Evolutionary conservation across 2,113 vertebrate species (phyloP).

Genomic region (Pteruthius melanotis): DNA sequence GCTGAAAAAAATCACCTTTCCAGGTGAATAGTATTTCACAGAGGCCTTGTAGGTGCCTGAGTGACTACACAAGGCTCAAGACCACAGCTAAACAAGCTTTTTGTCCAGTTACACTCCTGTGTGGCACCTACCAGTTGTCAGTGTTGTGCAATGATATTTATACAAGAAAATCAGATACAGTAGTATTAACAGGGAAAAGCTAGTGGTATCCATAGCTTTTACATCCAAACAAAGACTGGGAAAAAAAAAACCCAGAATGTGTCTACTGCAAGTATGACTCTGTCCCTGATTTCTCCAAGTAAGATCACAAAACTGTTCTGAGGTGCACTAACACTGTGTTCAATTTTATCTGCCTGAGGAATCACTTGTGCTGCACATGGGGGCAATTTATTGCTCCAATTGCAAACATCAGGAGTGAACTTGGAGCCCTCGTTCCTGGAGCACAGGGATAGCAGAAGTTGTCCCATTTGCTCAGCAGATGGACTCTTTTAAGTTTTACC

Average conservation of each 20-base stretch:
- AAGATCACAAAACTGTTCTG: not conserved
- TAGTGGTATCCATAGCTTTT: not conserved
- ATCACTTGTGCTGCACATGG: not conserved
- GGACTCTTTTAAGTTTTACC: not conserved
- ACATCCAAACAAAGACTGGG: not conserved
- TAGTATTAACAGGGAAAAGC: not conserved
- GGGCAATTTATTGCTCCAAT: not conserved
- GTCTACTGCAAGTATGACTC: not conserved
- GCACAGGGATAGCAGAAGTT: not conserved
- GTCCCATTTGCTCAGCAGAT: not conserved
- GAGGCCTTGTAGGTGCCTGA: not conserved
- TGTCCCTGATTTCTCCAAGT: not conserved
- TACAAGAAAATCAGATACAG: not conserved
- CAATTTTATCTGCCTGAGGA: not conserved
- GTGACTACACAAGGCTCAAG: not conserved
- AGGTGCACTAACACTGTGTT: not conserved
- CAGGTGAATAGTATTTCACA: not conserved
- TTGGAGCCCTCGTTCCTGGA: not conserved
- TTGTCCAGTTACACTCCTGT: not conserved
- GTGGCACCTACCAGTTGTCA: not conserved
- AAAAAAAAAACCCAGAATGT: fast-evolving
- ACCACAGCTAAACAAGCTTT: not conserved
- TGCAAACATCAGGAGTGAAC: not conserved
- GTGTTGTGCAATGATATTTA: not conserved
- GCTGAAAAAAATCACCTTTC: not conserved